Conservation (phyloP, 2,888 invertebrate species). For the Dusona sp. region DNA sequence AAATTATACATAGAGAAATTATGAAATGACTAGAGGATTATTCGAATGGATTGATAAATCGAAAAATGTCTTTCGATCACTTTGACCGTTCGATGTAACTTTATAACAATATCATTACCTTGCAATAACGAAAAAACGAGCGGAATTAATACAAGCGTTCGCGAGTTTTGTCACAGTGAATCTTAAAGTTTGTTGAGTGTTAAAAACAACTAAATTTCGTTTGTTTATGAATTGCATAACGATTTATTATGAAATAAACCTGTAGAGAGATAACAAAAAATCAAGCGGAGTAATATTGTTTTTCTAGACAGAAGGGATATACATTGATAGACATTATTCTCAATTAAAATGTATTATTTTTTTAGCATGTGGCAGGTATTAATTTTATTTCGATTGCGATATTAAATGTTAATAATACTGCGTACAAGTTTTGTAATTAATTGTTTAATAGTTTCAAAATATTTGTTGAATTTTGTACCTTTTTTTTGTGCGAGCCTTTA, state of each 20-base stretch:
- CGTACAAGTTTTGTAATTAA: background rate
- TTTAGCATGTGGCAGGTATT: background rate
- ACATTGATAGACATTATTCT: too few species aligned
- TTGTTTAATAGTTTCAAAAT: background rate
- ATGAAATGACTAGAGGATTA: background rate
- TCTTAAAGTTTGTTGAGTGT: too few species aligned
- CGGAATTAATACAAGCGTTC: background rate
- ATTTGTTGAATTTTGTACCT: slow-evolving; percentile 73
- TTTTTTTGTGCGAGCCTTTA: slow-evolving; percentile 83
- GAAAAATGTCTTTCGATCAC: background rate
- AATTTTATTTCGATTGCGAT: background rate
- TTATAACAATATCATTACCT: background rate
- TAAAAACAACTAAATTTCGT: too few species aligned
- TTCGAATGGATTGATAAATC: background rate
- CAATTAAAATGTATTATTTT: background rate
- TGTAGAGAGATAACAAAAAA: background rate
- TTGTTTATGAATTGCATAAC: too few species aligned
- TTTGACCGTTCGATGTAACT: background rate
- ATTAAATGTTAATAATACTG: background rate
- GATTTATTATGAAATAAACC: too few species aligned
- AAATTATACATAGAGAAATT: background rate
- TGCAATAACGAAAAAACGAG: background rate
- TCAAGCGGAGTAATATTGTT: background rate
- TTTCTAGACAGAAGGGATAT: background rate
- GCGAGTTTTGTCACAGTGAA: too few species aligned